Base-by-base conservation (phyloP, 2,797 vertebrate species). In the Saxicola maurus region DNA sequence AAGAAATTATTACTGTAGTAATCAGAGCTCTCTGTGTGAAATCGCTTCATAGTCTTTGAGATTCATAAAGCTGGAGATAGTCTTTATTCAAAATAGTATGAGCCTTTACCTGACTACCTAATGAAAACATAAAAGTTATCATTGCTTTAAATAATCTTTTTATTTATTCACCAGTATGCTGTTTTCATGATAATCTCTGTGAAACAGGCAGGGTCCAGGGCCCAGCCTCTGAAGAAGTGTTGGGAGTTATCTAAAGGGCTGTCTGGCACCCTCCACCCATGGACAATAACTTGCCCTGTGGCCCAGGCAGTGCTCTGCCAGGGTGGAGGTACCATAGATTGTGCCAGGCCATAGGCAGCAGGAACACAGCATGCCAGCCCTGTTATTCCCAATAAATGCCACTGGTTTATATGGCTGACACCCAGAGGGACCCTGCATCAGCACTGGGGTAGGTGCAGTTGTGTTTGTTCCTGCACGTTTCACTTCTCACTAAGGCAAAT, bases 11-110 rank as follows among this genome's bases (percentile, higher is more conserved):
- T 96, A 90, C 89, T 37, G 52, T 38, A 77, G 96, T 93, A 97
- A 97, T 97, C 96, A 96, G 93, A 55, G 86, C 61, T 95, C 96
- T 96, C 96, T 95, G 97, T 97, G 96, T 95, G 97, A 97, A 92
- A 91, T 46, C 24, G 13, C 91, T 95, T 96, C 93, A 91, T 11
- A 83, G 94, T 78, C 85, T 64, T 49, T 49, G 51, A 92, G 82
- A 89, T 94, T 82, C 53, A 33, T n/a, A 76, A 86, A 92, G 81
- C 51, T 17, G 38, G 73, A 87, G 88, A 87, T 28, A 81, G 68
- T 75, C 57, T 90, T 87, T 91, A 92, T 91, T 86, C 89, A 94
- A 92, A 94, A 94, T 74, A 89, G 56, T 51, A 76, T 74, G 38
- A 93, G 86, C 74, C 79, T 92, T 66, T 90, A 92, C 92, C 92